A percentile compares a stretch with the other conserved stretches of the same genome.
These are phyloP conservation scores for Plebejus anna DNA, from an alignment of 2,888 invertebrate genomes.

Conservation along the genomic window DNA sequence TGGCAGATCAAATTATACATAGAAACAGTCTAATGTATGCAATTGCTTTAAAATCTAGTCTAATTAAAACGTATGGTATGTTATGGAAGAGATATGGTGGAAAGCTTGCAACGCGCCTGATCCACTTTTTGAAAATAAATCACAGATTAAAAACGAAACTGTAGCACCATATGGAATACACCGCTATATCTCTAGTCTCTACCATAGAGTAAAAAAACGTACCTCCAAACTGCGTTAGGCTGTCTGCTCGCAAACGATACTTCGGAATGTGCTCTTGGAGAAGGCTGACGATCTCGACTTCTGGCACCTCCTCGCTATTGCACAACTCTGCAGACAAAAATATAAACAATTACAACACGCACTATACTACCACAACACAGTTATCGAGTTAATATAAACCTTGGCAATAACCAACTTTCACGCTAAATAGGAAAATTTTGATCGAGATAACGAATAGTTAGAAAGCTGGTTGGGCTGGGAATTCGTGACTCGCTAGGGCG, in stretches of 20 bases:
- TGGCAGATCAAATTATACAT: background rate
- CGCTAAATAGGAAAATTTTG: conserved; percentile 43
- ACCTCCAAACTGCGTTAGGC: conserved; percentile 95
- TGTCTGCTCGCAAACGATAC: conserved; percentile 96
- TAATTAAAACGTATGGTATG: background rate
- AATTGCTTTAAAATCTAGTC: background rate
- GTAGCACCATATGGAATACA: background rate
- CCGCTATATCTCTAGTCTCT: background rate
- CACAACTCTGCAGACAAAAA: conserved; percentile 88
- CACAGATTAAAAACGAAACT: background rate
- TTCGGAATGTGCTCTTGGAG: conserved; percentile 96
- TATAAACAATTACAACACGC: conserved; percentile 37
- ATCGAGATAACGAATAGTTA: conserved; percentile 49
- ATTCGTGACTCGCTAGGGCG: conserved; percentile 58
- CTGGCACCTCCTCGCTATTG: conserved; percentile 94
- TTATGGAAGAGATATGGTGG: background rate
- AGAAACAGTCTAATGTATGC: background rate
- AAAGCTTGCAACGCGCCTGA: background rate
- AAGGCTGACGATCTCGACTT: conserved; percentile 97
- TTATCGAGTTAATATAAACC: background rate
- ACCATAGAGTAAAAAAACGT: conserved; percentile 45
- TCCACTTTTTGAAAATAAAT: background rate
- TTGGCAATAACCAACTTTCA: conserved; percentile 41
- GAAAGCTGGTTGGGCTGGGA: conserved; percentile 56
- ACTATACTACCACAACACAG: background rate